Conservation (phyloP, 2,797 vertebrate genomes). For the Cyclura pinguis region DNA sequence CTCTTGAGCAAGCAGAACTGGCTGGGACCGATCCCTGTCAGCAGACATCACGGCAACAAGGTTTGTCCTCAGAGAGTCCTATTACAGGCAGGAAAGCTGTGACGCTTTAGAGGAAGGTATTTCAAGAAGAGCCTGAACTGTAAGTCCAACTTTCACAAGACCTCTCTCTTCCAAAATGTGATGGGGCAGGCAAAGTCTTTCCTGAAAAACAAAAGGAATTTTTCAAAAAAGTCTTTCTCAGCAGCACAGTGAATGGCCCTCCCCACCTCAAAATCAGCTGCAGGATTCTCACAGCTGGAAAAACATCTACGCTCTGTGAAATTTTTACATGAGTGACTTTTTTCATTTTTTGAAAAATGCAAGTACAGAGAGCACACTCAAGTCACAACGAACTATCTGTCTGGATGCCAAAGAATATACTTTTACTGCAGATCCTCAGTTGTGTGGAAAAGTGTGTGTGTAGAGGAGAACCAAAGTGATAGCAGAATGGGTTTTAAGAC, state of each 20-base stretch:
- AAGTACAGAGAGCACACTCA: neutral
- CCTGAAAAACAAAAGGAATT: conserved; percentile 80
- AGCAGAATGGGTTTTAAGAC: no score
- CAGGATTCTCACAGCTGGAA: neutral
- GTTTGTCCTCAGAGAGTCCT: conserved; percentile 29
- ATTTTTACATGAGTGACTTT: neutral
- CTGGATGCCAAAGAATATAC: neutral
- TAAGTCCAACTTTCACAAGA: conserved; percentile 93
- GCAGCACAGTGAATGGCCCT: no score
- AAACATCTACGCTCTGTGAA: no score
- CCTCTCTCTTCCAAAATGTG: conserved; percentile 98
- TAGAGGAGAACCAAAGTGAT: no score
- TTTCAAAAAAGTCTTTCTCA: no score
- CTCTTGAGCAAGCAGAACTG: conserved; percentile 56
- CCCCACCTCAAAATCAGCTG: neutral
- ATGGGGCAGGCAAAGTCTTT: conserved; percentile 96
- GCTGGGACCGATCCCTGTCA: conserved; percentile 64
- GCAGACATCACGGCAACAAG: conserved; percentile 40
- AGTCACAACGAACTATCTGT: neutral
- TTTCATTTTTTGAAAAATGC: neutral
- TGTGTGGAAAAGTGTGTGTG: neutral
- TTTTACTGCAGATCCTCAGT: neutral
- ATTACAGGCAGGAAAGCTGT: conserved; percentile 90
- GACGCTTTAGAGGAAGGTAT: conserved; percentile 86
- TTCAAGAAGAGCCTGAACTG: conserved; percentile 95